These are phyloP conservation scores for Hypercompe scribonia DNA, from an alignment of 2,888 invertebrate genomes.

Conservation along the genomic window DNA sequence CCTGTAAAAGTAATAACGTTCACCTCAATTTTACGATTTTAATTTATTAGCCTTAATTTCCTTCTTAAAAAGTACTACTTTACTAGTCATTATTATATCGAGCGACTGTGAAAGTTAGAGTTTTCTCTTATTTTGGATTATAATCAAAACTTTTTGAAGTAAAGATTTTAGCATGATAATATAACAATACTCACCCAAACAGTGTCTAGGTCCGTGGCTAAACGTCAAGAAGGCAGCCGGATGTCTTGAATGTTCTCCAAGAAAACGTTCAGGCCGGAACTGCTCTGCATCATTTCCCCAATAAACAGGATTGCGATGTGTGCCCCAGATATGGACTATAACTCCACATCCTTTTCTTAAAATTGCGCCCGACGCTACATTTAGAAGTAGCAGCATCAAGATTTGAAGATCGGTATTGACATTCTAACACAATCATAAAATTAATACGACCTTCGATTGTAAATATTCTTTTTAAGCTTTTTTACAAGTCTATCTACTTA, in stretches of 20 bases:
- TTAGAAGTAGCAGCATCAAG: neutral
- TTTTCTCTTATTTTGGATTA: too few relatives aligned
- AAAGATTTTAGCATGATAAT: too few relatives aligned
- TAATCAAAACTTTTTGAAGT: too few relatives aligned
- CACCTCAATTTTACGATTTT: too few relatives aligned
- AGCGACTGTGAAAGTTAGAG: too few relatives aligned
- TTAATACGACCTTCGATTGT: too few relatives aligned
- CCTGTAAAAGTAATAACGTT: constrained; percentile 36
- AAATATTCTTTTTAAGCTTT: too few relatives aligned
- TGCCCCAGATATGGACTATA: neutral
- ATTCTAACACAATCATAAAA: too few relatives aligned
- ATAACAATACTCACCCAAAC: neutral
- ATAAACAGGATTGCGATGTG: neutral
- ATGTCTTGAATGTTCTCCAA: neutral
- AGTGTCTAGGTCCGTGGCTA: neutral
- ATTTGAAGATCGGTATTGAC: neutral
- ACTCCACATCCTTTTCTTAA: neutral
- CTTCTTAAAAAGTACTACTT: too few relatives aligned
- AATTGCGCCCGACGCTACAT: neutral
- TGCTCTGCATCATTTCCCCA: neutral
- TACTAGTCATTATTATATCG: too few relatives aligned
- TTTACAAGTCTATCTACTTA: too few relatives aligned
- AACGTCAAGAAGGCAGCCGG: neutral
- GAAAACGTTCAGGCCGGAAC: neutral
- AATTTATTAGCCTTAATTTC: too few relatives aligned